Evolutionary conservation across 2,797 vertebrate species (phyloP).

Genomic region (Scolopax rusticola): DNA sequence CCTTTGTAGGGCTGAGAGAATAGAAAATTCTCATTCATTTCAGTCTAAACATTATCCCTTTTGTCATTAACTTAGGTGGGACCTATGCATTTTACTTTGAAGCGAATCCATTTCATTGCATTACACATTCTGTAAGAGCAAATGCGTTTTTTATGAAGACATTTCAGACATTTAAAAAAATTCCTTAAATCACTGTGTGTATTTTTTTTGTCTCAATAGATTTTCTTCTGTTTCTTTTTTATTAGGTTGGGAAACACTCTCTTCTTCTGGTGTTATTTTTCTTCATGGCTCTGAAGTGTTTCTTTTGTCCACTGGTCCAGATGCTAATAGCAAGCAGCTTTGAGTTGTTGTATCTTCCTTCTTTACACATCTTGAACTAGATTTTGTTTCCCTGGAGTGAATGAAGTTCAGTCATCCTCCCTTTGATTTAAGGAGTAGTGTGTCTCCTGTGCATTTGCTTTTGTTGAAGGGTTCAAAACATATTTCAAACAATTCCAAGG

Average conservation of each 20-base stretch:
- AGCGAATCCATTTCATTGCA: not conserved
- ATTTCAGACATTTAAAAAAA: not conserved
- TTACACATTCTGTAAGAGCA: not conserved
- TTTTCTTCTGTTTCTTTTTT: conserved; percentile 4
- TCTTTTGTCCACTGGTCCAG: not conserved
- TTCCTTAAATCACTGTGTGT: not conserved
- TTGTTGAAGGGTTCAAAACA: not conserved
- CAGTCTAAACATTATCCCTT: not conserved
- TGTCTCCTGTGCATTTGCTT: not conserved
- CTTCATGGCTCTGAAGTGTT: not conserved
- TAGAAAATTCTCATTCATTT: not conserved
- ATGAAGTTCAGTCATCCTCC: not conserved
- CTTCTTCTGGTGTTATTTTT: not conserved
- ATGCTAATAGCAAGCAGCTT: not conserved
- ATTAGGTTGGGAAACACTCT: not conserved
- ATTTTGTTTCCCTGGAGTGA: not conserved
- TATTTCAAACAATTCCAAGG: not conserved
- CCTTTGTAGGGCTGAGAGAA: not conserved
- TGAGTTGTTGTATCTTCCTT: not conserved
- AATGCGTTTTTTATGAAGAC: not conserved
- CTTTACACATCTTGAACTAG: not conserved
- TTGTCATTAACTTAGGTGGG: not conserved
- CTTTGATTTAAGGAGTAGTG: not conserved
- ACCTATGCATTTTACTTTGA: not conserved
- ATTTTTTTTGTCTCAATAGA: not conserved